Evolutionary conservation across 2,888 invertebrate species (phyloP), one percentile per base, ranked within the genome.

Genomic region (Aleiodes testaceus): DNA sequence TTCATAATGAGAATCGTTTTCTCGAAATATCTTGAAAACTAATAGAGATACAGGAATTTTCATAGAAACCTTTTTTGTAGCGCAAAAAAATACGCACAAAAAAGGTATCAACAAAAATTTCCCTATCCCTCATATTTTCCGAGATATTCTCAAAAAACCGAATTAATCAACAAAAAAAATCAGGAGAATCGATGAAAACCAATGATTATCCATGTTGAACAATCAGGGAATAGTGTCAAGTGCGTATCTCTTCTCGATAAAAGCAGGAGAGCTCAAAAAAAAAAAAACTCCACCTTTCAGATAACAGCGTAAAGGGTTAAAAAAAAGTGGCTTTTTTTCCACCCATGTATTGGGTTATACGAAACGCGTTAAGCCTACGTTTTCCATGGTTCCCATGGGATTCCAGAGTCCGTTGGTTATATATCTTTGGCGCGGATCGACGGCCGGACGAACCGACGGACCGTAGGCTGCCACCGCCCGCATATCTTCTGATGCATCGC

Each of bases 401-500:
- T 87, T 86, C 87, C 84, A 71, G 75, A 80, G 82, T 63, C 47
- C 63, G 36, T 36, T 42, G 59, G 44, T 47, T 14, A 16, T 84
- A 81, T 87, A 87, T 87, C 87, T 87, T 82, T 81, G 79, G 82
- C 82, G 82, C 85, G 84, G 84, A 85, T 85, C 85, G 85, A 85
- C 83, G 85, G 84, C 81, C 81, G 83, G 79, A 81, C 79, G 79
- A 74, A 79, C 75, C 79, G 78, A 80, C 79, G 80, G 77, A 78
- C 79, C 80, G 80, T 81, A 69, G 81, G 80, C 85, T 85, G 86
- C 86, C 86, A 85, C 85, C 85, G 86, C 84, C 83, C 84, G 85
- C 85, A 85, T 87, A 87, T 87, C 87, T 87, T 77, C 87, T 84
- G 86, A 87, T 87, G 84, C 87, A 87, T 87, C 87, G 85, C 87